phyloP scores from a whole-genome alignment of 2,113 vertebrate genomes.

The Solea solea region DNA sequence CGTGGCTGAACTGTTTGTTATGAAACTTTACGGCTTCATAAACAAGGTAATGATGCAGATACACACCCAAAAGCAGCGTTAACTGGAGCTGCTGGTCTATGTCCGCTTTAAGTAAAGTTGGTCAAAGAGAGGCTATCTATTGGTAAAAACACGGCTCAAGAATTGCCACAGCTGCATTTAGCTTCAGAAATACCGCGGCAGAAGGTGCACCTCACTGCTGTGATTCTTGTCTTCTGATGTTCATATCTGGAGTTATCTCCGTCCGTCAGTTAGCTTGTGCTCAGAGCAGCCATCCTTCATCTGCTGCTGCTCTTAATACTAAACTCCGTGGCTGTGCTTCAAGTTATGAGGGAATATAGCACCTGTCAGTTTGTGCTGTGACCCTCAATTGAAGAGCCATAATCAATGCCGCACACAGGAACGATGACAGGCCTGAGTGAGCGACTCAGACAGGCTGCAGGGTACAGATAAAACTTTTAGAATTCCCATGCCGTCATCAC shows the following conservation, averaged over 20 bases:
- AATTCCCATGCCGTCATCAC: slow-evolving; percentile 71
- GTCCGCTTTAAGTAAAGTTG: no score
- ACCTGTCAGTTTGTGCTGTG: slow-evolving; percentile 71
- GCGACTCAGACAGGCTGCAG: slow-evolving; percentile 69
- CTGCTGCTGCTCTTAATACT: slow-evolving; percentile 37
- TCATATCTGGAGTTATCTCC: background rate
- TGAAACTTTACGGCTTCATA: no score
- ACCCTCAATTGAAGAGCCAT: slow-evolving; percentile 76
- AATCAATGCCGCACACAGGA: slow-evolving; percentile 72
- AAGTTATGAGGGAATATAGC: slow-evolving; percentile 71
- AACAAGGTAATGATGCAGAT: no score
- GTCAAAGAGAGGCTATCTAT: no score
- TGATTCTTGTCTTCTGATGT: slow-evolving; percentile 18
- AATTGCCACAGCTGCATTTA: no score
- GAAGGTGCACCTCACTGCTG: background rate
- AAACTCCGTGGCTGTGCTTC: slow-evolving; percentile 43
- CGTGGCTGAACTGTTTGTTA: no score
- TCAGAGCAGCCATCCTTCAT: slow-evolving; percentile 13
- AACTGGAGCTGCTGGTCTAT: no score
- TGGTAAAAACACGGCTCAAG: no score
- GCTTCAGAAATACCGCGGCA: no score
- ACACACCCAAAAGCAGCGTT: no score
- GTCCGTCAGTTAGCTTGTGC: slow-evolving; percentile 34
- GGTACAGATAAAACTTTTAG: slow-evolving; percentile 77
- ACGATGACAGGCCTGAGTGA: slow-evolving; percentile 62